Conservation (phyloP, 2,888 invertebrate genomes). For the Mythimna albipuncta region DNA sequence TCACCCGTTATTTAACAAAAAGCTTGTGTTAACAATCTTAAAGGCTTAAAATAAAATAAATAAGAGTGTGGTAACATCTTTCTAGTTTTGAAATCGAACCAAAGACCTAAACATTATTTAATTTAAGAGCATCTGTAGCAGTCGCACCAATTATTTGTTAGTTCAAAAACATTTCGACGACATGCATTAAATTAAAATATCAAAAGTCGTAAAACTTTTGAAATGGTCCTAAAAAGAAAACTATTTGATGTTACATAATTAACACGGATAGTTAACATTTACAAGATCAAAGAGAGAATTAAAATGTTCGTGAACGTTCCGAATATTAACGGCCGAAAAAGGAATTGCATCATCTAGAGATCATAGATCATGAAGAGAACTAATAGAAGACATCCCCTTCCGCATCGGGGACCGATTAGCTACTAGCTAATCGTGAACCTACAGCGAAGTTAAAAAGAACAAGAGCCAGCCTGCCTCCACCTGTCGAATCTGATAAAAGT, state of each 20-base stretch:
- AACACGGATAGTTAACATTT: constrained; percentile 39
- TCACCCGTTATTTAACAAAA: not conserved
- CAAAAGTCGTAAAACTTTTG: constrained; percentile 42
- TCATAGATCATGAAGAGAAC: constrained; percentile 66
- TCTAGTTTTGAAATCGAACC: not conserved
- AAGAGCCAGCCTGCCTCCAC: constrained; percentile 82
- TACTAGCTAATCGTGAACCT: constrained; percentile 88
- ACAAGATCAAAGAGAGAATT: constrained; percentile 58
- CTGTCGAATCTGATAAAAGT: constrained; percentile 91
- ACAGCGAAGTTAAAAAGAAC: constrained; percentile 88
- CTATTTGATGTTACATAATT: constrained; percentile 55
- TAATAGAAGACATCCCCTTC: constrained; percentile 79
- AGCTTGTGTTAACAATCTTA: too few species aligned
- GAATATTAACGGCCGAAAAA: constrained; percentile 50
- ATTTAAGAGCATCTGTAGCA: not conserved
- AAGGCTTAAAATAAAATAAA: too few species aligned
- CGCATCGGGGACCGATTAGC: constrained; percentile 87
- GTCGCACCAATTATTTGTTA: constrained; percentile 8
- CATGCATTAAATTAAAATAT: constrained; percentile 23
- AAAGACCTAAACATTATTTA: not conserved
- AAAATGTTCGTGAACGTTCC: constrained; percentile 49
- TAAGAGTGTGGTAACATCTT: too few species aligned
- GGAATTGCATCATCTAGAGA: constrained; percentile 63
- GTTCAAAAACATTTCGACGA: constrained; percentile 35
- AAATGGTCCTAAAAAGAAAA: constrained; percentile 50